Conservation (phyloP, 1,140 invertebrate genomes). For the Aphidius gifuensis region DNA sequence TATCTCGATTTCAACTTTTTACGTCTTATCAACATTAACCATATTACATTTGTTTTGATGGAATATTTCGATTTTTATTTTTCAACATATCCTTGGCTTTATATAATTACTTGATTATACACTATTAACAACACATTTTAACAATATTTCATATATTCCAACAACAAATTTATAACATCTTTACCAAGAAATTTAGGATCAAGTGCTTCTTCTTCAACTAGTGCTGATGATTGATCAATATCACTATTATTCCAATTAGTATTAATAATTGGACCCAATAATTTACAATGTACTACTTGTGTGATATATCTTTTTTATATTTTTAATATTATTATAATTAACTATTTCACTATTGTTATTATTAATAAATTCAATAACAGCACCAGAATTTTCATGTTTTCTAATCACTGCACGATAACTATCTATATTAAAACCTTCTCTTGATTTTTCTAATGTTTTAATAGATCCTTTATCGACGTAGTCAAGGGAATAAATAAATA, state of each 20-base stretch:
- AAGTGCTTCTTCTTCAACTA: slow-evolving; percentile 30
- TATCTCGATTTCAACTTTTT: too few species aligned
- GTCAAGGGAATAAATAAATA: too few species aligned
- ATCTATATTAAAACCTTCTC: too few species aligned
- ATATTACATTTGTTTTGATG: not conserved
- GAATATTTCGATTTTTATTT: slow-evolving; percentile 18
- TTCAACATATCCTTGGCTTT: slow-evolving; percentile 29
- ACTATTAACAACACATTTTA: slow-evolving; percentile 28
- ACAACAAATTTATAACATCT: slow-evolving; percentile 36
- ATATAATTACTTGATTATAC: slow-evolving; percentile 28
- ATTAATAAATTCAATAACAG: slow-evolving; percentile 57
- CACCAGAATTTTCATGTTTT: slow-evolving; percentile 35
- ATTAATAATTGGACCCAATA: slow-evolving; percentile 38
- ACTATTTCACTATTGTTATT: slow-evolving; percentile 54
- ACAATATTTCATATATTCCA: slow-evolving; percentile 34
- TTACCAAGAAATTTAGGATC: slow-evolving; percentile 43
- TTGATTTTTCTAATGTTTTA: too few species aligned
- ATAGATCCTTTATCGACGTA: too few species aligned
- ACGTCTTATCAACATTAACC: too few species aligned
- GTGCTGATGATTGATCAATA: slow-evolving; percentile 28
- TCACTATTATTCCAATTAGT: slow-evolving; percentile 30
- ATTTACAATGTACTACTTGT: slow-evolving; percentile 47
- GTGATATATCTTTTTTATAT: slow-evolving; percentile 37
- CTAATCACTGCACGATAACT: slow-evolving; percentile 60
- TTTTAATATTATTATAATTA: slow-evolving; percentile 42